Base-by-base conservation (phyloP, 2,113 vertebrate species). In the Epinephelus lanceolatus region DNA sequence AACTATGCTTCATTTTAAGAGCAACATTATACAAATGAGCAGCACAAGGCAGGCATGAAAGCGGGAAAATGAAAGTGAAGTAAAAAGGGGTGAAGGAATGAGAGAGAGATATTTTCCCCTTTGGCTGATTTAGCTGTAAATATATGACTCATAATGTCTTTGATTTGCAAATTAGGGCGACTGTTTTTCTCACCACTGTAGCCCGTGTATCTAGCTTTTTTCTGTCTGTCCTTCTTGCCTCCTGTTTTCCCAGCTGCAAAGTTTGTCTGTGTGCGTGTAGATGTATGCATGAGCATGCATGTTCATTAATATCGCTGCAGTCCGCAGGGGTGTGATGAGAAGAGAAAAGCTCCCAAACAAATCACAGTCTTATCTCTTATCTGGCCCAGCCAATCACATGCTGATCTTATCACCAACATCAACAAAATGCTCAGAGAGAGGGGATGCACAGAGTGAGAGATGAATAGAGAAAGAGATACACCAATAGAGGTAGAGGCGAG, bases 151-250 rank as follows among this genome's bases (percentile, higher is more conserved):
- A 90, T 86, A 85, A 89, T 86, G 81, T 91, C 87, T 93, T 93
- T 94, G 86, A 95, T 94, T 95, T 94, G 93, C 92, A 95, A 92
- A 94, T 93, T 86, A 93, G 81, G 78, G 52, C 71, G 61, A 61
- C 59, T 86, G 80, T 85, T 78, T 90, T 80, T 84, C 68, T 57
- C 67, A 78, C n/a, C 63, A 51, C 75, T 77, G 52, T 70, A 74
- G 52, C 40, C 57, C 9, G 18, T 52, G 56, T 25, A 2, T 69
- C 47, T 25, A 55, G 73, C 68, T 60, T 56, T 71, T 68, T 66
- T 82, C 53, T 77, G 21, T 53, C 59, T 37, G 33, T 37, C 33
- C 76, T 49, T 71, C 66, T 70, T 18, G 2, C 17, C n/a, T 59
- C n/a, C 51, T 11, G 13, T 47, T 57, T 76, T 61, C 62, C 56